Evolutionary conservation across 2,888 invertebrate species (phyloP).

Genomic region (Rotaria magnacalcarata): DNA sequence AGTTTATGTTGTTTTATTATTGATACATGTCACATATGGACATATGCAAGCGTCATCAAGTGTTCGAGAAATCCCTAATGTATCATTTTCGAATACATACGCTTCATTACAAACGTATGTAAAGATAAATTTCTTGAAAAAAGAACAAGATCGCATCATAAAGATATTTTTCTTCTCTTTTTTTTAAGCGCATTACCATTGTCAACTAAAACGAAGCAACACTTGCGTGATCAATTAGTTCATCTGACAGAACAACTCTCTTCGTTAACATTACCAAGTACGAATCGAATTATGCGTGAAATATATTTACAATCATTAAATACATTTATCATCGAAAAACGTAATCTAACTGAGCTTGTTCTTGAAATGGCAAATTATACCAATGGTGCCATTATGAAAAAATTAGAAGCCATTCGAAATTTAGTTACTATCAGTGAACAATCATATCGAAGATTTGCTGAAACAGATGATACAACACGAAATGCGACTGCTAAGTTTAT

Average conservation of each 20-base stretch:
- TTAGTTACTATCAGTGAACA: neutral
- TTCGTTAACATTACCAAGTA: constrained; percentile 10
- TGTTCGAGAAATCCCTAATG: neutral
- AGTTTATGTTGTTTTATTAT: neutral
- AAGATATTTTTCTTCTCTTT: neutral
- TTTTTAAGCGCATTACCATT: neutral
- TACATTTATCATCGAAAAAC: constrained; percentile 30
- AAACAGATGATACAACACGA: neutral
- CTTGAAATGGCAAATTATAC: constrained; percentile 34
- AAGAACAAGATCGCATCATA: no score
- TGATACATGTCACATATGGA: neutral
- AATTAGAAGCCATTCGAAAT: constrained; percentile 7
- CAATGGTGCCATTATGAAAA: constrained; percentile 4
- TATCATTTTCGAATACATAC: neutral
- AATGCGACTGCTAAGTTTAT: neutral
- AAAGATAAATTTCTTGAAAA: neutral
- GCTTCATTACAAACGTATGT: neutral
- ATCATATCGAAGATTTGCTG: neutral
- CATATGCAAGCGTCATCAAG: neutral
- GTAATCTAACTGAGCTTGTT: neutral
- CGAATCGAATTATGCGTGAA: neutral
- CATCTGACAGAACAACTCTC: neutral
- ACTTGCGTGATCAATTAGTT: constrained; percentile 27
- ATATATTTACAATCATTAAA: constrained; percentile 7
- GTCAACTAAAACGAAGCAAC: neutral